Conservation (phyloP, 2,113 vertebrate genomes). For the Passer domesticus region DNA sequence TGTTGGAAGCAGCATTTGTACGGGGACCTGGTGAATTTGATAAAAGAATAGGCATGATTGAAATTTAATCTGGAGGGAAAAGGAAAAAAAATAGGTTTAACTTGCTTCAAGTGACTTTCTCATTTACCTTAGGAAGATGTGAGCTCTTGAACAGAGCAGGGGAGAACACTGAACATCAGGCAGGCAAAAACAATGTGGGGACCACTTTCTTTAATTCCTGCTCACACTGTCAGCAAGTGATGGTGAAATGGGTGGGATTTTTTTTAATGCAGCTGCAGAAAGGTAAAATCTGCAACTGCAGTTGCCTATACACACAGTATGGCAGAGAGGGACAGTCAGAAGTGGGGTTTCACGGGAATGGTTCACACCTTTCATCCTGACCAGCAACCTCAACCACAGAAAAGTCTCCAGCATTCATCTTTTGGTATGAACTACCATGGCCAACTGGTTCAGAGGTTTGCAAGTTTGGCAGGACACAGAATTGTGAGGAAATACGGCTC, state of each 20-base stretch:
- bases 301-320: neutral
- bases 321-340: neutral
- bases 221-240: neutral
- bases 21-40: neutral
- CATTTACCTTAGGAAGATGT: neutral
- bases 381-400: neutral
- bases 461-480: neutral
- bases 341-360: neutral
- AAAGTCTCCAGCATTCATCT: neutral
- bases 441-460: neutral
- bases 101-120: neutral
- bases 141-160: neutral
- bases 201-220: neutral
- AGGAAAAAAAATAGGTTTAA: neutral
- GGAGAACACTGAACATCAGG: neutral
- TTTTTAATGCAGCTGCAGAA: neutral
- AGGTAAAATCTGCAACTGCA: neutral
- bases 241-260: neutral
- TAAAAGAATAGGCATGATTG: neutral
- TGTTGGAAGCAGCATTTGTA: neutral
- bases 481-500: neutral
- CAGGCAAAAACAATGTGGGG: neutral
- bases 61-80: neutral
- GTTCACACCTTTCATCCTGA: neutral
- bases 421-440: neutral